Evolutionary conservation across 2,113 vertebrate genomes (phyloP), one percentile per base, ranked within the genome.

Genomic region (Limanda limanda): DNA sequence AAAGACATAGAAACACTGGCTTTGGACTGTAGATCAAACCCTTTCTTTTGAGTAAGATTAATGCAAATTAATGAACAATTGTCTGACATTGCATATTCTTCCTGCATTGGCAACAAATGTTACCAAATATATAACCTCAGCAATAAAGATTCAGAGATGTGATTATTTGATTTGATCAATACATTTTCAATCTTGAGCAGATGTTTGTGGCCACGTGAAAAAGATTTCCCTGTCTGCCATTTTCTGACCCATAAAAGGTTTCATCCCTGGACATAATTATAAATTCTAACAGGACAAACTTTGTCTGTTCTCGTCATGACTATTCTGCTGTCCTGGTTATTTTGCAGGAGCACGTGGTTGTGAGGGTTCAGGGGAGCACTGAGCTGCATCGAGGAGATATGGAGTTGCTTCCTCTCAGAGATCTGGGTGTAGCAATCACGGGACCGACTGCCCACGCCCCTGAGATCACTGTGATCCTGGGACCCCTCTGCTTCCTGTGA

Each of bases 401-500:
- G 88, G 71, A 92, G 54, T 69, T 94, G 47, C 92, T 95, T 84
- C 95, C 95, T 66, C 71, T 95, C 69, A 83, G 93, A 85, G 93
- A 94, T 65, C 10, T 94, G 35, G 80, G 79, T 23, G 25, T 91
- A 23, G 80, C 89, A 65, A 72, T 68, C 18, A 24, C 0, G 21
- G 58, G 60, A 9, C n/a, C 51, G 55, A 42, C 74, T 6, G 52
- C 11, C 24, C 52, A 31, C 2, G 15, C 75, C 59, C 6, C 58
- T 2, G 82, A 89, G 14, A 37, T 87, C 25, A 60, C 21, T 1
- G 78, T 88, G 40, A 23, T 73, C 18, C 52, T 95, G 51, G 94
- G 93, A 64, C 90, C 92, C 5, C 51, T 95, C 62, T 95, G 94
- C 76, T 95, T 95, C 75, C 89, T 95, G 82, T 95, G 93, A 94